These are phyloP conservation scores for Melanotus villosus DNA, from an alignment of 2,888 invertebrate genomes.

Conservation along the genomic window DNA sequence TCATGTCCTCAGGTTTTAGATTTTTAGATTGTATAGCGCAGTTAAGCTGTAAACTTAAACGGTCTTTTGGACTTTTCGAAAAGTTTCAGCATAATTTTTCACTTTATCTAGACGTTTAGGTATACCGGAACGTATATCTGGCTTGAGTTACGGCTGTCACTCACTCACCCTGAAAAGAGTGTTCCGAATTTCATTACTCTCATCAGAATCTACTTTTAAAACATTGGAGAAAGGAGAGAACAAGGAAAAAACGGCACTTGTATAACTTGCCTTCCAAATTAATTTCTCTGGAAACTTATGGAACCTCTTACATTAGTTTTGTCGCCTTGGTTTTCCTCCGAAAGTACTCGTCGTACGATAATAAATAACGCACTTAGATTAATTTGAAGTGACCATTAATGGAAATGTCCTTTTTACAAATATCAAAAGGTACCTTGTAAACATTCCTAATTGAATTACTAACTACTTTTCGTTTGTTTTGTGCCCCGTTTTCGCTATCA, in stretches of 20 bases:
- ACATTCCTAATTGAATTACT: too few species aligned
- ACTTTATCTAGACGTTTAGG: conserved; percentile 37
- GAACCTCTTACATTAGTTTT: too few species aligned
- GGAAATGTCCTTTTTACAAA: too few species aligned
- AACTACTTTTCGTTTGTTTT: too few species aligned
- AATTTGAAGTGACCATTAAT: too few species aligned
- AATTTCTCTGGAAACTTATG: not conserved
- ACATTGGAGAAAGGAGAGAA: conserved; percentile 5
- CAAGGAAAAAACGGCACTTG: not conserved
- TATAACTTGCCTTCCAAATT: not conserved
- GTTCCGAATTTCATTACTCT: conserved; percentile 22
- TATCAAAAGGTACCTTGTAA: too few species aligned
- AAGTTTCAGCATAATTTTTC: conserved; percentile 42
- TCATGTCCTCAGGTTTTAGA: conserved; percentile 47
- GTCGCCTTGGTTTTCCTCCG: too few species aligned
- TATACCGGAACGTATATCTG: conserved; percentile 25
- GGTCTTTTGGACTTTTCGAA: conserved; percentile 37
- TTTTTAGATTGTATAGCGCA: conserved; percentile 45
- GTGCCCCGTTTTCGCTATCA: too few species aligned
- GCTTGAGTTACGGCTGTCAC: conserved; percentile 26
- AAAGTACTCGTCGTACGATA: too few species aligned
- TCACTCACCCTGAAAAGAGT: conserved; percentile 21
- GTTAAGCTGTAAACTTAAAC: conserved; percentile 46
- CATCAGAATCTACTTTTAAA: conserved; percentile 17
- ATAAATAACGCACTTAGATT: too few species aligned